Conservation (phyloP, 92 coral and sea anemone genomes). For the Blastomussa wellsi region DNA sequence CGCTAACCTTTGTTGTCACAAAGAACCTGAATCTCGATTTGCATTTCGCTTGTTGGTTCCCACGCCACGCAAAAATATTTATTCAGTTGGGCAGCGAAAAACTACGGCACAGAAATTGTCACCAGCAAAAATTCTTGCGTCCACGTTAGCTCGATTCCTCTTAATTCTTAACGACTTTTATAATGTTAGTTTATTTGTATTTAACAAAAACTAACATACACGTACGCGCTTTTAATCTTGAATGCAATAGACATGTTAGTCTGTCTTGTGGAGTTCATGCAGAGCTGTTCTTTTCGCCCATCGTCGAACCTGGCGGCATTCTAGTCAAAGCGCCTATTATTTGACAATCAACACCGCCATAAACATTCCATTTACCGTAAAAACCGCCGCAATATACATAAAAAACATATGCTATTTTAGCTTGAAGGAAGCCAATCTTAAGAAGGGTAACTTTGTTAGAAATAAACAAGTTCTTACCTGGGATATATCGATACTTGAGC, state of each 20-base stretch:
- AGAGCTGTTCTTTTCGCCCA: neutral
- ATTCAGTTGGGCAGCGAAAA: conserved; percentile 9
- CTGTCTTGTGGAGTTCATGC: neutral
- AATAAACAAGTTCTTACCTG: conserved; percentile 58
- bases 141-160: neutral
- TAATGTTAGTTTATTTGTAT: neutral
- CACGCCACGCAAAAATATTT: neutral
- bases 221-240: neutral
- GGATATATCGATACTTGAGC: conserved; percentile 77
- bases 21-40: neutral
- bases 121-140: neutral
- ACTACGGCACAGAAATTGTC: neutral
- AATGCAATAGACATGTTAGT: neutral
- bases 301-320: neutral
- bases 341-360: neutral
- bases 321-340: neutral
- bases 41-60: neutral
- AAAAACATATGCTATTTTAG: neutral
- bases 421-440: neutral
- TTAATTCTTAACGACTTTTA: neutral
- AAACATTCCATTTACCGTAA: neutral
- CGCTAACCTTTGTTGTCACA: conserved; percentile 15
- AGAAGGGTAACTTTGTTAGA: neutral
- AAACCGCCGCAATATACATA: neutral
- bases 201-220: neutral